Base-by-base conservation (phyloP, 2,113 vertebrate genomes). In the Chlorodrepanis virens region DNA sequence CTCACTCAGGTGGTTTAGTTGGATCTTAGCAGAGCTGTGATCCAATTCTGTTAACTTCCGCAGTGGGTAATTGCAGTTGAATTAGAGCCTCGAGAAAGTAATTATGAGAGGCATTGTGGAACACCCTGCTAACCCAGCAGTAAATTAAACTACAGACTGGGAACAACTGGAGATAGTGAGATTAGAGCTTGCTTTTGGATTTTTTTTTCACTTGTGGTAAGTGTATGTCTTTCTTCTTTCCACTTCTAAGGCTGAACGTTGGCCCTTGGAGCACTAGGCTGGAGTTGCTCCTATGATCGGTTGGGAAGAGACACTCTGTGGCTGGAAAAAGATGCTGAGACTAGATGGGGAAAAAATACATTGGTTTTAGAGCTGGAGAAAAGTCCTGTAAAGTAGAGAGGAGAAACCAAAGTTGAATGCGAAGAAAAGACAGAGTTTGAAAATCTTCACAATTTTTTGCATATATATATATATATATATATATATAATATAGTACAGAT, bases 41-140 rank as follows among this genome's bases (percentile, higher is more conserved):
- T 93, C 79, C 88, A 64, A 39, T 88, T 92, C 88, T 90, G 52
- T 93, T 91, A 37, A 70, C 69, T 97, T 97, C 97, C 79, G 23
- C 88, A 89, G 83, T 20, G n/a, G 64, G 91, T 96, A 95, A 95
- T 92, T 95, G 92, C 87, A 84, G 77, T 57, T 96, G 95, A 96
- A 95, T 93, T 94, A 94, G 96, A 94, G 79, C 56, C 76, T 94
- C 2, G 5, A 92, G 95, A 84, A 97, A 96, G 80, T 95, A 96
- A 95, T 97, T 96, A 92, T 54, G 53, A 94, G 80, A 96, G 81
- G 91, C 92, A 92, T 90, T 93, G 94, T 95, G 92, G 92, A 96
- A 96, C 92, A 94, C 85, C 83, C 68, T 96, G 96, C 92, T 92
- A 96, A 96, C 96, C 94, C 92, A 90, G 96, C 93, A 96, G 94